Base-by-base conservation (phyloP, 2,797 vertebrate genomes). In the Cyclopterus lumpus region DNA sequence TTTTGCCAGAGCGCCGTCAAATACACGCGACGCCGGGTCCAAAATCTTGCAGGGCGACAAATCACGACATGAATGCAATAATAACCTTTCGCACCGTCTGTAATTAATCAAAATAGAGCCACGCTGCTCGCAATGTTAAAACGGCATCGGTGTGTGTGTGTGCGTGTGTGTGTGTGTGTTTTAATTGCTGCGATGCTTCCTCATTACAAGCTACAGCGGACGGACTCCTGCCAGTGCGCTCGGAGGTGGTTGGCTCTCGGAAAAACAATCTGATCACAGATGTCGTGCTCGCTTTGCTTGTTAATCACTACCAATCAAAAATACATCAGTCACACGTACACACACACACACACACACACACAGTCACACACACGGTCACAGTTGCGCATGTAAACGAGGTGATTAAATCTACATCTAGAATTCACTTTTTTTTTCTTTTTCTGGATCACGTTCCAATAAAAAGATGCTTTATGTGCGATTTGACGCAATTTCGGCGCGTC, bases 261-360 rank as follows among this genome's bases (percentile, higher is more conserved):
- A 82, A 82, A 66, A 82, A 82, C 69, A 75, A 48, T 82, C 53
- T 67, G 68, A 83, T 82, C 80, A 85, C 79, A 88, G 81, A 83
- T 69, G 73, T 78, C 3, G 0, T 42, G 77, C 75, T 54, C 0
- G n/a, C 75, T 76, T 77, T 80, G 60, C 70, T 72, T 72, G 66
- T 84, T 82, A 83, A 84, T 89, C 77, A 79, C 71, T 51, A 44
- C 55, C 68, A 77, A 81, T 90, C 67, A 84, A 76, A 88, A 83
- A 77, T 32, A 75, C 77, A 80, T 86, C 68, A 86, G 78, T 75
- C 79, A 75, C 60, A 80, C 60, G 72, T 1, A 60, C 48, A 16
- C 15, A 75, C 55, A 48, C 58, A 48, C 18, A 6, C 4, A 53
- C 36, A 32, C 30, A 40, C 38, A n/a, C 82, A 78, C 61, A 81